Evolutionary conservation across 1,140 invertebrate species (phyloP), one percentile per base, ranked within the genome.

Genomic region (Drosophila punjabiensis): DNA sequence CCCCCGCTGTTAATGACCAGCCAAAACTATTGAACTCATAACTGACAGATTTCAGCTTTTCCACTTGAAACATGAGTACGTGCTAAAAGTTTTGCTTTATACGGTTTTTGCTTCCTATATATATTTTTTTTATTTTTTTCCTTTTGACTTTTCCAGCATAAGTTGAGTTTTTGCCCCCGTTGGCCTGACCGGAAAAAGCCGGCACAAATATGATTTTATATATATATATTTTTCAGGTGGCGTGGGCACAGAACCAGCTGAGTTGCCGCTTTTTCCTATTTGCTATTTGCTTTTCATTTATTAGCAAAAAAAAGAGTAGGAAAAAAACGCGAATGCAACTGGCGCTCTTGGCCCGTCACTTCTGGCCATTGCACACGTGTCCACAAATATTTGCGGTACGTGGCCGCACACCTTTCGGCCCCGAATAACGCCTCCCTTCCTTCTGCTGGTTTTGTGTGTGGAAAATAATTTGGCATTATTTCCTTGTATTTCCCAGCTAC

Each of bases 361-460:
- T 84, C 76, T 85, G 78, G 79, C 77, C 79, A 82, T 82, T 79
- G 84, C 81, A 88, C 86, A 90, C 79, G 86, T 90, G 86, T 90
- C 81, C 75, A 85, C 85, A 89, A 89, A 89, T 89, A 89, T 89
- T 89, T 89, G 85, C 83, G 82, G 78, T 82, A 90, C 85, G 85
- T 89, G 85, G 85, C 75, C 74, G 69, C 67, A 89, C 86, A 90
- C 85, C 85, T 79, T 79, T 64, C 35, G 67, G 20, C 55, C 37
- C 45, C 39, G 73, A 75, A 11, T 4, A 28, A 16, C 5, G 28
- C 16, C n/a, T n/a, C 28, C 48, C 48, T 11, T 30, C 28, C 10
- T 18, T 30, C 16, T 28, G 4, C 24, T 7, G 2, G 47, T 11
- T 24, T 16, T 28, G 33, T 61, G 45, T 52, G 70, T 43, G 68